Evolutionary conservation across 2,888 invertebrate genomes (phyloP), one percentile per base, ranked within the genome.

Genomic region (Epistrophe eligans): DNA sequence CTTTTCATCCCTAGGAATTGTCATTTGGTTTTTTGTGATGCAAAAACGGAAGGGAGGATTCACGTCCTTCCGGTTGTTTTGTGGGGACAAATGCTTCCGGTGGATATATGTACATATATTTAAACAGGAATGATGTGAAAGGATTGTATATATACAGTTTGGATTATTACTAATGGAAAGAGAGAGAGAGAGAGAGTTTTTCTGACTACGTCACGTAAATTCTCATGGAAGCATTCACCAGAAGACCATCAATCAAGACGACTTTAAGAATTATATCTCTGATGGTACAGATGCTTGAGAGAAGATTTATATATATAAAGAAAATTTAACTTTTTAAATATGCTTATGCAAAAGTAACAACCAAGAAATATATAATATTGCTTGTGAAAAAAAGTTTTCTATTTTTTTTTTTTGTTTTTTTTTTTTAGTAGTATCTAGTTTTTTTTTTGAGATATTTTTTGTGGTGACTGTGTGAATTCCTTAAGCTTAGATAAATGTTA

Each of bases 221-320:
- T 57, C 9, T 50, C 55, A 62, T 60, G 67, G 38, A 64, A 72
- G 17, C 72, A 72, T 66, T 77, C 43, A 48, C 40, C 40, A 40
- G 35, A 55, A 73, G 81, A 73, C 48, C 77, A 85, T 85, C 84
- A 85, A 81, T 85, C 84, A 85, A 57, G 28, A 3, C 28, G 48
- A 67, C 50, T 32, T 64, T 64, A 60, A 24, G 38, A 17, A 85
- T 70, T 60, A 67, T 66, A 55, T 55, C 11, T 70, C 15, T 40
- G 17, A 38, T 62, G 43, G 17, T 77, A 45, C 72, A 81, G 62
- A 73, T 81, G 84, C 15, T 50, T n/a, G 4, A 43, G 35, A 43
- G 40, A 24, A 70, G 55, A 73, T 62, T 62, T 60, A 60, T 62
- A 50, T 17, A 60, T 62, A 62, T 35, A 48, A 28, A 28, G 45